Percentiles rank a stretch among this genome's conserved stretches.
Evolutionary conservation across 2,797 vertebrate species (phyloP).

Genomic region (Ptychadena robeensis): DNA sequence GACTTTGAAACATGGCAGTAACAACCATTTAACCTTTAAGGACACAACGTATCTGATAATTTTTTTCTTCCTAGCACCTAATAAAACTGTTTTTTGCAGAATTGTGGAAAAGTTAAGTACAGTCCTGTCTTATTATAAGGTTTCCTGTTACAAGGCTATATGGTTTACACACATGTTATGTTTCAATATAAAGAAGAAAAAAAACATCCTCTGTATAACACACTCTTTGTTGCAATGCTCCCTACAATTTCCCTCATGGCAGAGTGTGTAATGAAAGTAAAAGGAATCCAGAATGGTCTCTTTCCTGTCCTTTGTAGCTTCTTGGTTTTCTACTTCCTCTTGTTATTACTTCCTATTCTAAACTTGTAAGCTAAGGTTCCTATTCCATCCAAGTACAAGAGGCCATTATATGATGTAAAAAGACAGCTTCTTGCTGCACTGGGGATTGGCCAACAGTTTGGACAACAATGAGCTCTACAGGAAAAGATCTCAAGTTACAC

Average conservation of each 20-base stretch:
- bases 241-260: slow-evolving; percentile 69
- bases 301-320: slow-evolving; percentile 44
- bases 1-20: slow-evolving; percentile 68
- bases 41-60: slow-evolving; percentile 76
- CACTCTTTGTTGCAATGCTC: slow-evolving; percentile 74
- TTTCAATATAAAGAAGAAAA: slow-evolving; percentile 70
- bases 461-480: slow-evolving; percentile 32
- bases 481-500: slow-evolving; percentile 42
- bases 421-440: slow-evolving; percentile 28
- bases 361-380: slow-evolving; percentile 26
- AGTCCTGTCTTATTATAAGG: slow-evolving; percentile 71
- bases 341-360: slow-evolving; percentile 43
- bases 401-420: slow-evolving; percentile 27
- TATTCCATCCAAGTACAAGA: slow-evolving; percentile 9
- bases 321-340: slow-evolving; percentile 53
- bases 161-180: slow-evolving; percentile 73
- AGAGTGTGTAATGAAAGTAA: slow-evolving; percentile 72
- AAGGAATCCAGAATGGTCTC: slow-evolving; percentile 68
- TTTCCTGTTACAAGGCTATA: slow-evolving; percentile 75
- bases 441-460: slow-evolving; percentile 26
- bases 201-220: slow-evolving; percentile 69
- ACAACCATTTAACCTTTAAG: slow-evolving; percentile 73
- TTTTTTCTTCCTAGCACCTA: slow-evolving; percentile 77
- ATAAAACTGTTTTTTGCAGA: slow-evolving; percentile 78
- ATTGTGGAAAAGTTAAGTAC: slow-evolving; percentile 75